Evolutionary conservation across 2,113 vertebrate species (phyloP).

Genomic region (Ariopsis seemanni): DNA sequence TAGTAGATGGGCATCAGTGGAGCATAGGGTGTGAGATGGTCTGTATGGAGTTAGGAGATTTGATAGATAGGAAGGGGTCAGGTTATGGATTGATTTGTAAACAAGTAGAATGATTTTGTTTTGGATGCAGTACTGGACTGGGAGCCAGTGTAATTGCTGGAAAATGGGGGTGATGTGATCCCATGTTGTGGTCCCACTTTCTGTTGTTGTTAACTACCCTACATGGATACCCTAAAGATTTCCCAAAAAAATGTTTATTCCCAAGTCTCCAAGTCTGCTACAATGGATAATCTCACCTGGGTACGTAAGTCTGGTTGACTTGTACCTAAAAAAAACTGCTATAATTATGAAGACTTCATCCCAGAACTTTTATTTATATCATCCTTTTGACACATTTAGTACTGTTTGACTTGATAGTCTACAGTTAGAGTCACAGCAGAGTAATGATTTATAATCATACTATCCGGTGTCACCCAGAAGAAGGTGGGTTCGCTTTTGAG

Average conservation of each 20-base stretch:
- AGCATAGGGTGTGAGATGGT: too few relatives aligned
- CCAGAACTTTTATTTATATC: background rate
- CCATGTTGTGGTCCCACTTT: background rate
- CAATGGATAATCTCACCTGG: background rate
- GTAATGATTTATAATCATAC: background rate
- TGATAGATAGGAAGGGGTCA: too few relatives aligned
- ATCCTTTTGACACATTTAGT: background rate
- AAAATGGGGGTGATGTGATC: too few relatives aligned
- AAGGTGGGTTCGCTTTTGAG: background rate
- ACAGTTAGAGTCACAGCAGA: background rate
- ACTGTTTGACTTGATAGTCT: background rate
- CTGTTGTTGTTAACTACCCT: background rate
- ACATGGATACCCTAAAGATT: background rate
- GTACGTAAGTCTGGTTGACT: background rate
- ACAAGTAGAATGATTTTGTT: too few relatives aligned
- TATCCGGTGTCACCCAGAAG: background rate
- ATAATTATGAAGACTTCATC: background rate
- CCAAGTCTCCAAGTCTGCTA: background rate
- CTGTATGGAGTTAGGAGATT: too few relatives aligned
- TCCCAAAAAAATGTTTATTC: background rate
- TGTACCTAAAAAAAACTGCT: background rate
- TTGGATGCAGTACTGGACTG: too few relatives aligned
- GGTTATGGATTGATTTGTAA: too few relatives aligned
- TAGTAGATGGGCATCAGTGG: too few relatives aligned
- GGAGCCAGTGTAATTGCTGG: too few relatives aligned